Evolutionary conservation across 2,797 vertebrate genomes (phyloP).

Genomic region (Babyrousa celebensis): DNA sequence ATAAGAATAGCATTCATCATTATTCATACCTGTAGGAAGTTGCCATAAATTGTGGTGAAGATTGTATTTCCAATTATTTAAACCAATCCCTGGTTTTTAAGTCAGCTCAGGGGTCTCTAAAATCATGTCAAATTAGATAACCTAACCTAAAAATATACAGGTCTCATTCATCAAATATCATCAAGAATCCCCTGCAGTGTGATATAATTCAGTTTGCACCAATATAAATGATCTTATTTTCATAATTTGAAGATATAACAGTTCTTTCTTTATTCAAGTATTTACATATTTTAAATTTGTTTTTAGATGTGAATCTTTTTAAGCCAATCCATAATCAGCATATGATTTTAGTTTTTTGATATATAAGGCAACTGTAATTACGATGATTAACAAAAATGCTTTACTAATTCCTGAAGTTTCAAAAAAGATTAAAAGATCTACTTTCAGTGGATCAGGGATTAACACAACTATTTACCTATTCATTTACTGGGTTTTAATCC

Average conservation of each 20-base stretch:
- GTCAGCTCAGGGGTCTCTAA: constrained; percentile 11
- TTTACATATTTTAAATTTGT: not conserved
- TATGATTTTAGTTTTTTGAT: not conserved
- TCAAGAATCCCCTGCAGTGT: not conserved
- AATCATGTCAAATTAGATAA: constrained; percentile 50
- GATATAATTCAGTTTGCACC: not conserved
- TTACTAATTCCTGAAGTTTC: not conserved
- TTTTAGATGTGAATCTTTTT: constrained; percentile 1
- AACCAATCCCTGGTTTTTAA: constrained; percentile 38
- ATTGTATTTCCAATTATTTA: constrained; percentile 62
- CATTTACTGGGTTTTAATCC: not conserved
- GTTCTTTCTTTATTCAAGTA: not conserved
- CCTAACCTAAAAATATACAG: not conserved
- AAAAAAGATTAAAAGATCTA: constrained; percentile 9
- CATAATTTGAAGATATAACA: not conserved
- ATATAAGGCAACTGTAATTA: not conserved
- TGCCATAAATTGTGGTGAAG: constrained; percentile 54
- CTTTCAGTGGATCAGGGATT: not conserved
- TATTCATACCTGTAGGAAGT: not conserved
- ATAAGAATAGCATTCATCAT: constrained; percentile 32
- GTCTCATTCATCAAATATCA: not conserved
- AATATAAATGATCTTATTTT: not conserved
- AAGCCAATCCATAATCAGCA: not conserved
- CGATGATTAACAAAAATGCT: not conserved
- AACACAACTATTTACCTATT: not conserved